phyloP scores from a whole-genome alignment of 2,888 invertebrate species.

The Spicauda simplicius region DNA sequence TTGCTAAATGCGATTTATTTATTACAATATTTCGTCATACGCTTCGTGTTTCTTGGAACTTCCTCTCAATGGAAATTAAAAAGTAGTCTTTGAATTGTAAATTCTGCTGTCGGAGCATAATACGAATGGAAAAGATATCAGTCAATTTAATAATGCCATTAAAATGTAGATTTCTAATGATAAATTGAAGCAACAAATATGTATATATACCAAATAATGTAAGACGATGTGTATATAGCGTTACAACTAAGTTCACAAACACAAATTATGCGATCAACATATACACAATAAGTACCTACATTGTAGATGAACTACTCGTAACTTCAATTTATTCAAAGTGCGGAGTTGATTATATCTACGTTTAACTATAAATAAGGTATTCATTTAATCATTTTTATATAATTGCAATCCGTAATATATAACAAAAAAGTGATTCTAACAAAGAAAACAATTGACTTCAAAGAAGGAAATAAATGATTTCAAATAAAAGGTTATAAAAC shows the following conservation, averaged over 20 bases:
- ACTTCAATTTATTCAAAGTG: too few relatives aligned
- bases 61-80: not conserved
- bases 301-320: too few relatives aligned
- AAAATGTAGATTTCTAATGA: not conserved
- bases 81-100: constrained; percentile 20
- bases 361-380: too few relatives aligned
- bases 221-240: too few relatives aligned
- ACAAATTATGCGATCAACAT: too few relatives aligned
- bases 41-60: constrained; percentile 35
- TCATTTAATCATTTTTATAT: too few relatives aligned
- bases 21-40: constrained; percentile 57
- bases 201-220: not conserved
- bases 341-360: too few relatives aligned
- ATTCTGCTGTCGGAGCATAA: constrained; percentile 14
- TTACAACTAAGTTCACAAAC: not conserved
- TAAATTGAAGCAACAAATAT: not conserved
- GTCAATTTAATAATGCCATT: not conserved
- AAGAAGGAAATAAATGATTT: constrained; percentile 8
- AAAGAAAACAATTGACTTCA: not conserved
- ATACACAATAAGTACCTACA: too few relatives aligned
- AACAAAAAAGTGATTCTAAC: not conserved
- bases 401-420: not conserved
- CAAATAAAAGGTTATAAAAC: constrained; percentile 27
- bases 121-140: constrained; percentile 3
- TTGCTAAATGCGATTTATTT: constrained; percentile 78